A percentile compares a stretch with the other conserved stretches of the same genome.
phyloP scores from a whole-genome alignment of 37 sponge, comb jelly and placozoan species.

The Bolinopsis microptera region DNA sequence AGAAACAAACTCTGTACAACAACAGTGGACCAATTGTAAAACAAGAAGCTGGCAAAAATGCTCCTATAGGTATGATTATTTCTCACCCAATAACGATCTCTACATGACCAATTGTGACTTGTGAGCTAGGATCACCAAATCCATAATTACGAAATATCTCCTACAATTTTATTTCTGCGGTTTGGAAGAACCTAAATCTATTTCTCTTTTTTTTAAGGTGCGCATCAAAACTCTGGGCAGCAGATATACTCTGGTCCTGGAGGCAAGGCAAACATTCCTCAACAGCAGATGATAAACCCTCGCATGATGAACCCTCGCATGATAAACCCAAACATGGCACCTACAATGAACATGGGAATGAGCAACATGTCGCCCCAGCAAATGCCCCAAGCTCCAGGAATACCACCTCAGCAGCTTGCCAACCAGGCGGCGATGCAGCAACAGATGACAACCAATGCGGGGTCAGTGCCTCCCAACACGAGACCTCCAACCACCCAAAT shows the following conservation, averaged over 20 bases:
- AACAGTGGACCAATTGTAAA: constrained; percentile 13
- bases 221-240: background rate
- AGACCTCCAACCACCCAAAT: background rate
- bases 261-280: constrained; percentile 50
- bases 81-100: no score
- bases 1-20: background rate
- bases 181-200: background rate
- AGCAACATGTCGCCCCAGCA: background rate
- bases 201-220: background rate
- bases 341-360: constrained; percentile 5
- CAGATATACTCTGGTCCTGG: background rate
- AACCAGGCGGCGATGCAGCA: background rate
- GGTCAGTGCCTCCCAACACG: background rate
- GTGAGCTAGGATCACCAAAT: no score
- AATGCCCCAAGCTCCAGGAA: background rate
- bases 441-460: background rate
- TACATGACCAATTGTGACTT: no score
- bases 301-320: background rate
- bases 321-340: constrained; percentile 33
- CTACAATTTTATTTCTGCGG: background rate
- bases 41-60: background rate
- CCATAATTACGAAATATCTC: no score
- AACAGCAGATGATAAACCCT: background rate
- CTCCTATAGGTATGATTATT: background rate
- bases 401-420: background rate